Base-by-base conservation (phyloP, 1,140 invertebrate genomes). In the Rhopalosiphum maidis region DNA sequence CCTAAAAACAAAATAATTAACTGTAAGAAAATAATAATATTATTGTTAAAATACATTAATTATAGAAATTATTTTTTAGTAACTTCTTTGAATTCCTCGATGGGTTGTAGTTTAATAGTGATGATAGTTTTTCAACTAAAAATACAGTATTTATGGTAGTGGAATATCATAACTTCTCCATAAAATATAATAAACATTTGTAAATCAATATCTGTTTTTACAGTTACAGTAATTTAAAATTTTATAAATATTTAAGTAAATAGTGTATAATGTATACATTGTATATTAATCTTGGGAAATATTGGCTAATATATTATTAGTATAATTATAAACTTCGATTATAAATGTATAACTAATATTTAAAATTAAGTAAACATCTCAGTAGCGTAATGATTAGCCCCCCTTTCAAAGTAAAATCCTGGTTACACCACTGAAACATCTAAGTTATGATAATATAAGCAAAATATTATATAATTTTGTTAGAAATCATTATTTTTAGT, bases 1-100 rank as follows among this genome's bases (percentile, higher is more conserved):
- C 97, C 97, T 97, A 94, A 48, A 96, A 95, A 43, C 18, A 48
- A 46, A 93, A 37, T 37, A 7, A 93, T 55, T 7, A 83, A 83
- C 25, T 30, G 23, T 46, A 4, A 48, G 9, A 46, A 86, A 86
- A 86, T 43, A 43, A 86, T 37, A 86, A 86, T 43, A 43, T 46
- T 37, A 4, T 25, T 25, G 55, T 60, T 30, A 68, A 30, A 68
- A 68, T 68, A n/a, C 9, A 30, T 68, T 30, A 30, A 0, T 15
- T 4, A 15, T 2, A 11, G 30, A 68, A 68, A 68, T 68, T 15
- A 9, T 30, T n/a, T n/a, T 68, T 18, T n/a, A 15, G 30, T 68
- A 68, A 6, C 4, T n/a, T 68, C 30, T 68, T 68, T 68, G 15
- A 68, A 68, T n/a, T 68, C 4, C 15, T 68, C 30, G 30, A 30